Evolutionary conservation across 2,888 invertebrate genomes (phyloP).

Genomic region (Desoria tigrina): DNA sequence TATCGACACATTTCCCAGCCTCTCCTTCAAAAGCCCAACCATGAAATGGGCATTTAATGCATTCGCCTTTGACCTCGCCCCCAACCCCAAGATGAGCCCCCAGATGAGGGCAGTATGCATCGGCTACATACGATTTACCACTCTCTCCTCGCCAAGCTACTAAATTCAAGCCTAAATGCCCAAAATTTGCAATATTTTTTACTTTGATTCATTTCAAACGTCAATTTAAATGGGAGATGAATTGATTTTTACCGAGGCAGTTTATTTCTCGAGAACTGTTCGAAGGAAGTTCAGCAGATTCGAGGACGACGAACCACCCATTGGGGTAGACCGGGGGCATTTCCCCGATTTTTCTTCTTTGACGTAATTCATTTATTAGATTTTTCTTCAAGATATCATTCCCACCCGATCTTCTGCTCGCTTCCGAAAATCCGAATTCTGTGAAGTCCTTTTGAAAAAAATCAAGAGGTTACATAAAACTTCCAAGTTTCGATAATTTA

Average conservation of each 20-base stretch:
- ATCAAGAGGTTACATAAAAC: not conserved
- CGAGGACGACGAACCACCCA: conserved; percentile 81
- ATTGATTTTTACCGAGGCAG: conserved; percentile 68
- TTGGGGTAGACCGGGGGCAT: conserved; percentile 85
- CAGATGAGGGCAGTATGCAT: conserved; percentile 87
- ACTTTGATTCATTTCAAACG: not conserved
- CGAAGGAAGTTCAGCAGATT: conserved; percentile 65
- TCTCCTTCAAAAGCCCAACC: conserved; percentile 77
- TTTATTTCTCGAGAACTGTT: conserved; percentile 65
- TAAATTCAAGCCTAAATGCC: conserved; percentile 65
- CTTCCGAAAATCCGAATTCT: conserved; percentile 50
- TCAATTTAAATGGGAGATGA: conserved; percentile 6
- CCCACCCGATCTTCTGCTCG: conserved; percentile 20
- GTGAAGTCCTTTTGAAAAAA: conserved; percentile 54
- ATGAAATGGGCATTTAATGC: conserved; percentile 86
- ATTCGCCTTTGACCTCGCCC: conserved; percentile 69
- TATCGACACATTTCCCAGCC: conserved; percentile 71
- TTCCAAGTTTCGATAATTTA: conserved; percentile 7
- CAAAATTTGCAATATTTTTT: not conserved
- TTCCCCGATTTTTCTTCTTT: conserved; percentile 67
- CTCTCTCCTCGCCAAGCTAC: conserved; percentile 69
- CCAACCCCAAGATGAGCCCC: conserved; percentile 84
- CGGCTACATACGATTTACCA: conserved; percentile 68
- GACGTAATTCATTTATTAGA: conserved; percentile 58
- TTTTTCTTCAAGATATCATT: conserved; percentile 39